phyloP scores from a whole-genome alignment of 2,797 vertebrate genomes.

The Eupleurogrammus muticus region DNA sequence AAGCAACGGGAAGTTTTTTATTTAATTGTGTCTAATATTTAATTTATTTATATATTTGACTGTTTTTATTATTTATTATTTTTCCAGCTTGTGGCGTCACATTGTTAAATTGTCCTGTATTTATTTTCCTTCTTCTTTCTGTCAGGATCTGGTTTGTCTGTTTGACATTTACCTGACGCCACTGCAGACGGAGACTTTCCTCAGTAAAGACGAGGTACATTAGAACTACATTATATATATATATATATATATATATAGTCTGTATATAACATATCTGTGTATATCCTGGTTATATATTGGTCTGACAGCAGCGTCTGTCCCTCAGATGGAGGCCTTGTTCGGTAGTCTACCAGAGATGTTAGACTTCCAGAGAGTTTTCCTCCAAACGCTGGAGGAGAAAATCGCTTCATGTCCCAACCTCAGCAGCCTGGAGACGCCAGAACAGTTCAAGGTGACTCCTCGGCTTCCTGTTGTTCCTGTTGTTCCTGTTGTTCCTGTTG shows the following conservation, averaged over 20 bases:
- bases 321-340: slow-evolving; percentile 94
- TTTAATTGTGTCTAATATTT: no score
- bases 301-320: slow-evolving; percentile 3
- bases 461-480: not conserved
- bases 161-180: slow-evolving; percentile 94
- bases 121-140: not conserved
- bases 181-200: slow-evolving; percentile 92
- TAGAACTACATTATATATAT: not conserved
- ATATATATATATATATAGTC: no score
- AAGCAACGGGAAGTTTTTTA: no score
- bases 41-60: no score
- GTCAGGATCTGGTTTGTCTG: slow-evolving; percentile 91
- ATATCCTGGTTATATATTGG: no score
- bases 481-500: not conserved
- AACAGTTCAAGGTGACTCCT: slow-evolving; percentile 88
- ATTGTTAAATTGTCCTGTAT: no score
- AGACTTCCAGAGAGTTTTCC: slow-evolving; percentile 94
- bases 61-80: no score
- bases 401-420: slow-evolving; percentile 89
- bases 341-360: slow-evolving; percentile 95
- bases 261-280: no score
- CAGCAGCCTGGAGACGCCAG: slow-evolving; percentile 87
- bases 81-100: no score
- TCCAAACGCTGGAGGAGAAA: slow-evolving; percentile 93
- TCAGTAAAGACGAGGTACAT: slow-evolving; percentile 93